A percentile compares a stretch with the other conserved stretches of the same genome.
These are phyloP conservation scores for Cyclura pinguis DNA, from an alignment of 2,797 vertebrate genomes.

Conservation along the genomic window DNA sequence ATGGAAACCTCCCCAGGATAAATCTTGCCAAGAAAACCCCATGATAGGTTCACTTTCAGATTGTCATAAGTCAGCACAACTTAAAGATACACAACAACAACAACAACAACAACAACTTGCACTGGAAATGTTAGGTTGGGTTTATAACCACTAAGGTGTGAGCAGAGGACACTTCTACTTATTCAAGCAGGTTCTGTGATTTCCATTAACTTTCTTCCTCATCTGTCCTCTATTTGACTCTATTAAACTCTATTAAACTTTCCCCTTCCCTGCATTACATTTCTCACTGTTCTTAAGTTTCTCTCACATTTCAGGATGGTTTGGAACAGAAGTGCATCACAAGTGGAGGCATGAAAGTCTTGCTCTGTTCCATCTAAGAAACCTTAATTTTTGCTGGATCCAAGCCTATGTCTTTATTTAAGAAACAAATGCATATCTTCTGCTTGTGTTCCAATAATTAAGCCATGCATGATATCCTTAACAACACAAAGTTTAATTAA, in stretches of 20 bases:
- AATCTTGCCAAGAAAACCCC: too few relatives aligned
- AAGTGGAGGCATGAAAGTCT: neutral
- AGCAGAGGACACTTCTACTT: neutral
- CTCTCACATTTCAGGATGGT: too few relatives aligned
- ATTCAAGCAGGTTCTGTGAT: neutral
- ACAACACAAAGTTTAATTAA: constrained; percentile 2
- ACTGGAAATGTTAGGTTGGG: neutral
- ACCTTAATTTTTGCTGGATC: neutral
- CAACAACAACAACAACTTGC: neutral
- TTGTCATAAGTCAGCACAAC: too few relatives aligned
- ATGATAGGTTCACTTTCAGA: too few relatives aligned
- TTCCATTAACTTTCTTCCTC: neutral
- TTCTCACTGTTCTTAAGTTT: too few relatives aligned
- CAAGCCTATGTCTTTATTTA: neutral
- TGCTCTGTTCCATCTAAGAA: neutral
- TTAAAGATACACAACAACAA: too few relatives aligned
- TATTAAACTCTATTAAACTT: too few relatives aligned
- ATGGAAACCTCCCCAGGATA: too few relatives aligned
- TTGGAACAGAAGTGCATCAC: neutral
- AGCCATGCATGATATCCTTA: constrained; percentile 1
- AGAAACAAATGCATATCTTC: neutral
- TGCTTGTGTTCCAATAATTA: neutral
- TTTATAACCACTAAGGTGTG: neutral
- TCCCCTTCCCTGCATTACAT: neutral
- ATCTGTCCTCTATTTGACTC: too few relatives aligned